These are phyloP conservation scores for Embiotoca jacksoni DNA, from an alignment of 2,113 vertebrate genomes.

Conservation along the genomic window DNA sequence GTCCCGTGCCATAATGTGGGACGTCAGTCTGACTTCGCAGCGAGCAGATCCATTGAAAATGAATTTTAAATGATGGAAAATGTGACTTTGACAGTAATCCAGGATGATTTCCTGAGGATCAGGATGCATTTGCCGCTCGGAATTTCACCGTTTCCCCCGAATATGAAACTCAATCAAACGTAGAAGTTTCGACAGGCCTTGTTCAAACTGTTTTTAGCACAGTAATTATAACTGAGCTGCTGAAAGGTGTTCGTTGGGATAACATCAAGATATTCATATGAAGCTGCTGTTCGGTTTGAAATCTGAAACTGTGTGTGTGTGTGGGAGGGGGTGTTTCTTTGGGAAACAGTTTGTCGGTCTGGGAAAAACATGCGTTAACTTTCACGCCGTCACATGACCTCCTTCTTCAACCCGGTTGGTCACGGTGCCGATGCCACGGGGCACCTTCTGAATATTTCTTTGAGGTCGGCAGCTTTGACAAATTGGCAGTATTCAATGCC, in stretches of 20 bases:
- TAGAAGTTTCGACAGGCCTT: slow-evolving; percentile 64
- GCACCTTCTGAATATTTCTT: no score
- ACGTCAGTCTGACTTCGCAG: slow-evolving; percentile 59
- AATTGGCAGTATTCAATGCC: no score
- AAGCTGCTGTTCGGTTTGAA: not conserved
- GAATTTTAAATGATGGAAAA: slow-evolving; percentile 67
- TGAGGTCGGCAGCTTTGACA: no score
- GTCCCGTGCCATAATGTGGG: slow-evolving; percentile 59
- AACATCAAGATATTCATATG: not conserved
- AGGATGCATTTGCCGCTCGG: slow-evolving; percentile 54
- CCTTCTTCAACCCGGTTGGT: no score
- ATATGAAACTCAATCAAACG: slow-evolving; percentile 66
- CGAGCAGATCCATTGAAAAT: slow-evolving; percentile 47
- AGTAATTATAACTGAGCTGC: slow-evolving; percentile 36
- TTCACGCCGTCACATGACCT: not conserved
- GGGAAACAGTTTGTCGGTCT: not conserved
- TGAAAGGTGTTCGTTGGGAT: slow-evolving; percentile 26
- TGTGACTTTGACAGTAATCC: slow-evolving; percentile 75
- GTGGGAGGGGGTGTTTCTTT: not conserved
- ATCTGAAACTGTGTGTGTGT: not conserved
- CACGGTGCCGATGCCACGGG: no score
- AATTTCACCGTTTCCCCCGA: slow-evolving; percentile 17
- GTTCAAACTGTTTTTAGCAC: slow-evolving; percentile 49
- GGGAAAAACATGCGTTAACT: not conserved
- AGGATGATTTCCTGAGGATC: slow-evolving; percentile 70